A percentile compares a stretch with the other conserved stretches of the same genome.
phyloP scores from a whole-genome alignment of 2,113 vertebrate species.

The Drymodes brunneopygia region DNA sequence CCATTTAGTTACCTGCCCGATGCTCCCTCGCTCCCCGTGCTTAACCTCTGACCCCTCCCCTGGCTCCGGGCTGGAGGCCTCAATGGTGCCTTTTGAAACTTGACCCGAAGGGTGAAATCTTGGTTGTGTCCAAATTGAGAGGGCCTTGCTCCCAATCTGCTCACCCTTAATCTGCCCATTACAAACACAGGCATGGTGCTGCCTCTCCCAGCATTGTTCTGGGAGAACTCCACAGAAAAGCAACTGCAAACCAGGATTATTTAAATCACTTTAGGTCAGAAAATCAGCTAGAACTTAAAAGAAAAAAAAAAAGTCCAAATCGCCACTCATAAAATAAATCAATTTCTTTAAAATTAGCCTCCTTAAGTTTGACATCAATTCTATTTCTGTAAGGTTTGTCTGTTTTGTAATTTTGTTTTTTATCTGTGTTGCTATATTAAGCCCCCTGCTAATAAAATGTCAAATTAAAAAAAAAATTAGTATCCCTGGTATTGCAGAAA shows the following conservation, averaged over 20 bases:
- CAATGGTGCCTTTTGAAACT: neutral
- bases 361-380: constrained; percentile 4
- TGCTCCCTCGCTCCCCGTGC: neutral
- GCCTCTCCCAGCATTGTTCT: neutral
- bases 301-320: neutral
- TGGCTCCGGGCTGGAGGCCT: neutral
- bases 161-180: neutral
- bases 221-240: neutral
- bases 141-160: neutral
- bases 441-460: constrained; percentile 50
- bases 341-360: constrained; percentile 2
- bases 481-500: constrained; percentile 1
- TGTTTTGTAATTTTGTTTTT: constrained; percentile 26
- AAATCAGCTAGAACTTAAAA: neutral
- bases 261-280: neutral
- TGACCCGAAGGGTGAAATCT: neutral
- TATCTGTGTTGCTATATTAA: constrained; percentile 46
- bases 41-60: neutral
- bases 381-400: constrained; percentile 34
- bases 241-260: neutral
- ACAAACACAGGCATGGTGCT: neutral
- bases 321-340: neutral
- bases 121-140: neutral
- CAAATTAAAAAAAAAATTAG: constrained; percentile 58
- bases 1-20: rapidly evolving